Base-by-base conservation (phyloP, 2,113 vertebrate genomes). In the Aepyceros melampus region DNA sequence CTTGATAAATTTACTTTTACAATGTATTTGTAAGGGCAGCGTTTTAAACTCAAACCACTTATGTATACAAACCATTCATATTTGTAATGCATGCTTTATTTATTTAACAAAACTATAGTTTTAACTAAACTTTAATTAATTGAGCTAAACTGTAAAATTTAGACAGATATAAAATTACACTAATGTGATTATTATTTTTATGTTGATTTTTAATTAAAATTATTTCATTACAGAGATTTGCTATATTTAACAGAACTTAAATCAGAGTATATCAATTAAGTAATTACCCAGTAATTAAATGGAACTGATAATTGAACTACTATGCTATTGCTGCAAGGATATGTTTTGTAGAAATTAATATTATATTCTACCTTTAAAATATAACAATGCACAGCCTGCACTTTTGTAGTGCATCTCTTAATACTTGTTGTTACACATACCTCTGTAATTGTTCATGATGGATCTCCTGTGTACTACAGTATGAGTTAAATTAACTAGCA, bases 271-370 rank as follows among this genome's bases (percentile, higher is more conserved):
- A 96, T 82, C 87, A 97, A 36, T 96, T 98, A 82, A 97, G 43
- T 94, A 88, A 97, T 87, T 97, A 94, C 76, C 8, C 25, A 94
- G 90, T 97, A 96, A 97, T 94, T 98, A 97, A 92, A 96, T 82
- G 82, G 43, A 96, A 96, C 53, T 83, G 81, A 96, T 96, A 96
- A 97, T 97, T 98, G 36, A 96, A 92, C 96, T 96, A 89, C 89
- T 87, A 14, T 85, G 87, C 67, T 96, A 94, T 83, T 95, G 79
- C 87, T 93, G 81, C 87, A 83, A 76, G 81, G 76, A 88, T 97
- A 94, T 82, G 15, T 36, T 94, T 84, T 87, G 8, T 60, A 81
- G 87, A 93, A 97, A 58, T 47, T 10, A 89, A 96, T 45, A 27
- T 86, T 85, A 85, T 64, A 95, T 49, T 92, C 56, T 84, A 83